These are phyloP conservation scores for Cyclura pinguis DNA, from an alignment of 2,797 vertebrate species.

Conservation along the genomic window DNA sequence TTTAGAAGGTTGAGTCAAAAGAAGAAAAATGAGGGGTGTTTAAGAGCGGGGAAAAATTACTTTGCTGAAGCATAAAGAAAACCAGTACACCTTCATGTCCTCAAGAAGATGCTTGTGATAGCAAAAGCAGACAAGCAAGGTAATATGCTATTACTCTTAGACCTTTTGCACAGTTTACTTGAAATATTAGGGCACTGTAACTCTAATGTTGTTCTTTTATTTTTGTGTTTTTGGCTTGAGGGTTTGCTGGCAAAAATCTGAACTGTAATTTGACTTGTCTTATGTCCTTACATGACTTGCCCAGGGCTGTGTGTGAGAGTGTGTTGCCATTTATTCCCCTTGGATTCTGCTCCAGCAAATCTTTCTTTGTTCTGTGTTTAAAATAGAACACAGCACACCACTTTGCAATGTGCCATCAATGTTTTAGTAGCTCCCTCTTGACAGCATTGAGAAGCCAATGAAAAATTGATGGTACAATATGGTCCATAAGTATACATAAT, in stretches of 20 bases:
- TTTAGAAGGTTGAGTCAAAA: constrained; percentile 40
- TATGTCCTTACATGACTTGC: constrained; percentile 20
- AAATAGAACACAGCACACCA: constrained; percentile 69
- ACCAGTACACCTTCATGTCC: neutral
- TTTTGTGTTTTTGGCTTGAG: neutral
- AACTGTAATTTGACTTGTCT: constrained; percentile 39
- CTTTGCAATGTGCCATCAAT: constrained; percentile 74
- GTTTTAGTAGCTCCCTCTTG: constrained; percentile 74
- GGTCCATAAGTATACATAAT: constrained; percentile 63
- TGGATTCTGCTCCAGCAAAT: constrained; percentile 65
- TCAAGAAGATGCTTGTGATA: constrained; percentile 20
- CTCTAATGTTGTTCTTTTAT: neutral
- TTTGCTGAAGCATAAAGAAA: constrained; percentile 31
- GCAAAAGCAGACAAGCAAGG: constrained; percentile 37
- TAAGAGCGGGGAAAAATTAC: neutral
- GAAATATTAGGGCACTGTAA: neutral
- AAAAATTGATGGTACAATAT: constrained; percentile 75
- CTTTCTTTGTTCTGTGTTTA: constrained; percentile 70
- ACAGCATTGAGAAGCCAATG: constrained; percentile 65
- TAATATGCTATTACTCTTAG: constrained; percentile 1
- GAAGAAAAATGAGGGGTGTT: neutral
- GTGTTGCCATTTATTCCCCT: constrained; percentile 36
- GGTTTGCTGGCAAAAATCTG: constrained; percentile 6
- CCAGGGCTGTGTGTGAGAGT: neutral
- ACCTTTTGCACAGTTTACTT: neutral